phyloP scores from a whole-genome alignment of 2,888 invertebrate species.

The Dione vanillae region DNA sequence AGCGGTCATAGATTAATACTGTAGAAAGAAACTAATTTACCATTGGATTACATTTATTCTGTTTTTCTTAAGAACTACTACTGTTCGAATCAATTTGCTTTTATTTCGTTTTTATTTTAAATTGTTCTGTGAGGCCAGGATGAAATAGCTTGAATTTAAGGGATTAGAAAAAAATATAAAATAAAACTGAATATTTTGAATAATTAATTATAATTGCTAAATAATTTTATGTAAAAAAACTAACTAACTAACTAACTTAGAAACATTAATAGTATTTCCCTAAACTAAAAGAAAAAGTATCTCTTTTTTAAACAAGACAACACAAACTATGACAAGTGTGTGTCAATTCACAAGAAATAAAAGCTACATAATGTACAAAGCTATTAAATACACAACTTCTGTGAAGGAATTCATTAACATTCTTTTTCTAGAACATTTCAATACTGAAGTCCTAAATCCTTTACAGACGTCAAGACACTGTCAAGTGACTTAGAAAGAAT shows the following conservation, averaged over 20 bases:
- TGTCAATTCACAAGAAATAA: no score
- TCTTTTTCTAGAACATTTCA: not conserved
- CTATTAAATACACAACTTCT: not conserved
- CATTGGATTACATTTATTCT: constrained; percentile 37
- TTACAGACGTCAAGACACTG: constrained; percentile 3
- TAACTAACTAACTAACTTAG: no score
- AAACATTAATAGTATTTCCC: no score
- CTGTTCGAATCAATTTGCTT: constrained; percentile 43
- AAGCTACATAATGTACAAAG: no score
- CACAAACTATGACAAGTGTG: no score
- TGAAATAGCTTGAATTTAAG: not conserved
- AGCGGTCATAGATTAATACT: constrained; percentile 41
- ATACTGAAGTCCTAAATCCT: not conserved
- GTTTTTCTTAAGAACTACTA: constrained; percentile 33
- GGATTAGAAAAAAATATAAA: not conserved
- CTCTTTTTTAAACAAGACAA: no score
- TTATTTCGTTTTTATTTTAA: constrained; percentile 38
- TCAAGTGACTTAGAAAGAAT: not conserved
- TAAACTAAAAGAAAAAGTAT: no score
- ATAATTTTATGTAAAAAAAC: no score
- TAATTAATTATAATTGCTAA: not conserved
- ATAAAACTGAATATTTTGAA: not conserved
- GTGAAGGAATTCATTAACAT: not conserved
- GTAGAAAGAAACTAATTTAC: constrained; percentile 37
- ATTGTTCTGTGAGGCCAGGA: constrained; percentile 3